phyloP scores from a whole-genome alignment of 2,888 invertebrate genomes.

The Heliconius erato region DNA sequence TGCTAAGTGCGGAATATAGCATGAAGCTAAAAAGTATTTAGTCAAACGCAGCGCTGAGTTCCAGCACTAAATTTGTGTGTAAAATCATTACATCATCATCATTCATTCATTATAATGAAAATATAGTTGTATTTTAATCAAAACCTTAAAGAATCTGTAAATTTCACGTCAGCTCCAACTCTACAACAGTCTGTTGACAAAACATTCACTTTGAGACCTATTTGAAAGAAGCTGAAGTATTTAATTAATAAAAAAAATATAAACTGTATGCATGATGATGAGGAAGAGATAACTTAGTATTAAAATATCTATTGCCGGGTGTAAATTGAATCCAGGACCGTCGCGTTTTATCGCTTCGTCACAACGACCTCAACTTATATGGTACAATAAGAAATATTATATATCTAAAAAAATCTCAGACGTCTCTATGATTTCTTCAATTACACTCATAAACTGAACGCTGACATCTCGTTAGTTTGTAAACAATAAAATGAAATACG shows the following conservation, averaged over 20 bases:
- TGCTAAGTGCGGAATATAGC: no score
- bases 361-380: background rate
- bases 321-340: background rate
- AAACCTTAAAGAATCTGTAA: background rate
- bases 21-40: no score
- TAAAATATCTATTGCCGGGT: background rate
- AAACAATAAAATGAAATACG: constrained; percentile 44
- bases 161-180: background rate
- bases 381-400: background rate
- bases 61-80: no score
- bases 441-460: constrained; percentile 21
- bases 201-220: no score
- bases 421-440: constrained; percentile 8
- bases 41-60: no score
- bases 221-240: no score
- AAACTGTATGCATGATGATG: no score
- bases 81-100: no score
- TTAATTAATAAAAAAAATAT: background rate
- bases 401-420: background rate
- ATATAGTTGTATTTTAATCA: background rate
- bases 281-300: no score
- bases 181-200: no score
- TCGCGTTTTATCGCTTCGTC: background rate
- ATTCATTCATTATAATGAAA: no score
- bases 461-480: constrained; percentile 38